Conservation (phyloP, 2,113 vertebrate species). For the Hemiscyllium ocellatum region DNA sequence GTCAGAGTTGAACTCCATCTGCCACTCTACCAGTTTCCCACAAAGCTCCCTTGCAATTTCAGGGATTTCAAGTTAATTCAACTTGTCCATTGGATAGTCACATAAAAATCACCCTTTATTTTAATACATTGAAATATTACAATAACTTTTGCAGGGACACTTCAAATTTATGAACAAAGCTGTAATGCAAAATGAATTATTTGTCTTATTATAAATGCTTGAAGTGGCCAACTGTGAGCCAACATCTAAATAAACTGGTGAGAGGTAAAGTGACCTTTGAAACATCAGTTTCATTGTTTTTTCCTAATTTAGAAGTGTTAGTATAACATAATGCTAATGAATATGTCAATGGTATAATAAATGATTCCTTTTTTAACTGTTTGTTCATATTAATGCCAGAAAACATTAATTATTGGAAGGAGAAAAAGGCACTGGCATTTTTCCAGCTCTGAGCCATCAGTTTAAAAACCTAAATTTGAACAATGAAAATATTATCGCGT, state of each 20-base stretch:
- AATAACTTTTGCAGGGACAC: neutral
- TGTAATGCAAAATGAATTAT: neutral
- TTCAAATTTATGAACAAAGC: neutral
- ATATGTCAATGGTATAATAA: neutral
- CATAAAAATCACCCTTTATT: neutral
- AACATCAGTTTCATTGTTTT: neutral
- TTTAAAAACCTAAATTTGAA: neutral
- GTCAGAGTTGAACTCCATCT: too few relatives aligned
- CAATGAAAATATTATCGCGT: neutral
- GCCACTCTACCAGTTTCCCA: neutral
- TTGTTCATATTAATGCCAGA: neutral
- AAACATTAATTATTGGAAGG: conserved; percentile 1
- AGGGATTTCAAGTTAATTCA: neutral
- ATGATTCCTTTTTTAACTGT: neutral
- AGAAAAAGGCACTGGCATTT: neutral
- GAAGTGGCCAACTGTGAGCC: neutral
- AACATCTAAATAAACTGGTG: neutral
- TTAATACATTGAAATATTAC: neutral
- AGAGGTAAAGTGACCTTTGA: neutral
- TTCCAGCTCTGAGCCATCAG: neutral
- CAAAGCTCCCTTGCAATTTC: neutral
- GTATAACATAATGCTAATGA: neutral
- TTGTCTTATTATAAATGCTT: neutral
- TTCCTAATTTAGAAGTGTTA: neutral
- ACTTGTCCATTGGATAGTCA: neutral